Conservation (phyloP, 2,113 vertebrate species). For the Cichladusa arquata region DNA sequence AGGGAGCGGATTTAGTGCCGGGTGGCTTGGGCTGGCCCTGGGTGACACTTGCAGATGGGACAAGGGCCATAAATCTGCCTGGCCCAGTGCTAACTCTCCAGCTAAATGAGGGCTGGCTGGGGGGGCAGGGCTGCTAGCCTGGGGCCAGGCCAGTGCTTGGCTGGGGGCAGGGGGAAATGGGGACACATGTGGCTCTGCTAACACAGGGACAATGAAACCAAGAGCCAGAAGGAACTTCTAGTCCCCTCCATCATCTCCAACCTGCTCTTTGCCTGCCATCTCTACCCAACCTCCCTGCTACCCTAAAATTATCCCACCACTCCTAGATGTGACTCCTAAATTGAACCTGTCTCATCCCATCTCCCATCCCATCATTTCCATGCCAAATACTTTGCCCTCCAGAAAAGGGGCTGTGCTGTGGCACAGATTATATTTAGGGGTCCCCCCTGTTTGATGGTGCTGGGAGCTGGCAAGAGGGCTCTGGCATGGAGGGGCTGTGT, state of each 20-base stretch:
- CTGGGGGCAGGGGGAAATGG: background rate
- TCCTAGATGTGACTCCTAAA: background rate
- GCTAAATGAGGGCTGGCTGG: constrained; percentile 45
- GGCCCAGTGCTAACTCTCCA: constrained; percentile 64
- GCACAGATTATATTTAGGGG: background rate
- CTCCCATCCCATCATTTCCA: background rate
- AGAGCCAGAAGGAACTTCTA: background rate
- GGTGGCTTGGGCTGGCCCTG: constrained; percentile 58
- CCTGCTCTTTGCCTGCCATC: background rate
- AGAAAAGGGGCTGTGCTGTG: background rate
- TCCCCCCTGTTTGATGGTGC: background rate
- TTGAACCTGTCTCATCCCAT: background rate
- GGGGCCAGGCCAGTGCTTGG: background rate
- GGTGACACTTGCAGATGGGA: constrained; percentile 49
- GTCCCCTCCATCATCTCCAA: background rate
- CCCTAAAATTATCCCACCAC: background rate
- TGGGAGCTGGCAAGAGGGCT: background rate
- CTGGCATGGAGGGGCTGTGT: background rate
- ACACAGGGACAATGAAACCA: background rate
- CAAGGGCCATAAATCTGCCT: constrained; percentile 55
- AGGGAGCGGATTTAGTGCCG: constrained; percentile 40
- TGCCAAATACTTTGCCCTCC: background rate
- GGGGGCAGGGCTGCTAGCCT: background rate
- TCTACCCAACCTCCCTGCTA: background rate
- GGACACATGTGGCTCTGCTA: background rate